phyloP scores from a whole-genome alignment of 2,797 vertebrate genomes.

The Chaenodraco wilsoni region DNA sequence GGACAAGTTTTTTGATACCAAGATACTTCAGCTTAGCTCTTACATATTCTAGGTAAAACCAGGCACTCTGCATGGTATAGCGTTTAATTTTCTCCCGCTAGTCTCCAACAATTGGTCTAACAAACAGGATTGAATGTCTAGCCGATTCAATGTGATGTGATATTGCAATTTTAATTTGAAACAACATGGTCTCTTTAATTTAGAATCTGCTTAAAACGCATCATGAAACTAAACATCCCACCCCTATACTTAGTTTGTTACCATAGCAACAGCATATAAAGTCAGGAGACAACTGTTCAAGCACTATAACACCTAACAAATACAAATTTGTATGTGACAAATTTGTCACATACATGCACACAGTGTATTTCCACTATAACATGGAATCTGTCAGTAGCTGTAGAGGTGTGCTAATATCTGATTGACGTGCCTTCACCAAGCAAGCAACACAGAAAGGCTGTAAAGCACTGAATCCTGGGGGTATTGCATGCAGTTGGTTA shows the following conservation, averaged over 20 bases:
- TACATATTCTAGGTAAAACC: slow-evolving; percentile 6
- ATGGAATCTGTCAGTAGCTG: slow-evolving; percentile 17
- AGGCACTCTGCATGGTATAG: background rate
- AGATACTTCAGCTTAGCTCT: slow-evolving; percentile 4
- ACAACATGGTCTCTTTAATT: slow-evolving; percentile 30
- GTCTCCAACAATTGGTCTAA: slow-evolving; percentile 17
- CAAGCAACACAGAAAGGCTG: slow-evolving; percentile 25
- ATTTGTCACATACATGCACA: background rate
- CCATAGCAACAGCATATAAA: slow-evolving; percentile 69
- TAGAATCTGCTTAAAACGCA: slow-evolving; percentile 48
- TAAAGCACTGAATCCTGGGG: slow-evolving; percentile 36
- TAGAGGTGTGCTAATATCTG: slow-evolving; percentile 31
- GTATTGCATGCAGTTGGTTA: slow-evolving; percentile 65
- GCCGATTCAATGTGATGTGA: slow-evolving; percentile 4
- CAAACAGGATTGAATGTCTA: slow-evolving; percentile 3
- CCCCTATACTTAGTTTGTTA: slow-evolving; percentile 42
- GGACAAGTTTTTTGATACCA: slow-evolving; percentile 30
- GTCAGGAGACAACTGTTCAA: slow-evolving; percentile 34
- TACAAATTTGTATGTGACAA: no score
- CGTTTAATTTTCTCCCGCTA: slow-evolving; percentile 7
- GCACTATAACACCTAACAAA: slow-evolving; percentile 18
- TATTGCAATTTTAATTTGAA: slow-evolving; percentile 20
- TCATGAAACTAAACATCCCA: slow-evolving; percentile 16
- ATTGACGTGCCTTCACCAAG: slow-evolving; percentile 46
- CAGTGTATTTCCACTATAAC: background rate